Percentiles rank a stretch among this genome's conserved stretches.
Evolutionary conservation across 2,113 vertebrate genomes (phyloP).

Genomic region (Tupaia chinensis): DNA sequence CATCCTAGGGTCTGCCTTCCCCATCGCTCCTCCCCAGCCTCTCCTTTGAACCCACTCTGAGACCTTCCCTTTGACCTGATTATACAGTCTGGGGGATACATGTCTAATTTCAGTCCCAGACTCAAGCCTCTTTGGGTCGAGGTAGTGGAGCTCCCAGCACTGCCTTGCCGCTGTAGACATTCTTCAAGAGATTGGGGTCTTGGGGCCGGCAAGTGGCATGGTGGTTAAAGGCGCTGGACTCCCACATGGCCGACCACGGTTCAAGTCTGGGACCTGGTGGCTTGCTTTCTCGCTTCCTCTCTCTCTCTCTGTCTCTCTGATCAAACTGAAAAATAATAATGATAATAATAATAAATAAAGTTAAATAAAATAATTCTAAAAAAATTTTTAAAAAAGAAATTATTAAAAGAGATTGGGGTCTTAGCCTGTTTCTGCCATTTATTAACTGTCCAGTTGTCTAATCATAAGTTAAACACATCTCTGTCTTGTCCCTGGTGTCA

Average conservation of each 20-base stretch:
- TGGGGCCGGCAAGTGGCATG: no score
- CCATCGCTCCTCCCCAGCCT: neutral
- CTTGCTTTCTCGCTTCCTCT: no score
- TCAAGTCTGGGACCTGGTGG: no score
- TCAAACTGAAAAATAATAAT: no score
- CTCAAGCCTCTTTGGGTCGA: neutral
- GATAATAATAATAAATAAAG: no score
- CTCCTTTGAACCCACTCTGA: neutral
- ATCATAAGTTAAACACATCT: neutral
- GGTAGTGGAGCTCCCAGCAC: neutral
- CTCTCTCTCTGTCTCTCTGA: no score
- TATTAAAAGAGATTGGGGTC: no score
- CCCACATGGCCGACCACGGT: no score
- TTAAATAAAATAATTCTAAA: no score
- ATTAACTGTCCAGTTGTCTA: neutral
- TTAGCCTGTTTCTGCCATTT: neutral
- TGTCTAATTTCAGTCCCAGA: neutral
- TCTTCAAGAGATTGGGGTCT: neutral
- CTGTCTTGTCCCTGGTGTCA: neutral
- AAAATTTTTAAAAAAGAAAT: no score
- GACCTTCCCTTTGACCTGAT: neutral
- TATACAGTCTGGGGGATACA: neutral
- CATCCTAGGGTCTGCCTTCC: neutral
- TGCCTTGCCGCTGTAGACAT: rapidly evolving
- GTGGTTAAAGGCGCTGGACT: no score